Evolutionary conservation across 2,113 vertebrate species (phyloP), one percentile per base, ranked within the genome.

Genomic region (Pedionomus torquatus): DNA sequence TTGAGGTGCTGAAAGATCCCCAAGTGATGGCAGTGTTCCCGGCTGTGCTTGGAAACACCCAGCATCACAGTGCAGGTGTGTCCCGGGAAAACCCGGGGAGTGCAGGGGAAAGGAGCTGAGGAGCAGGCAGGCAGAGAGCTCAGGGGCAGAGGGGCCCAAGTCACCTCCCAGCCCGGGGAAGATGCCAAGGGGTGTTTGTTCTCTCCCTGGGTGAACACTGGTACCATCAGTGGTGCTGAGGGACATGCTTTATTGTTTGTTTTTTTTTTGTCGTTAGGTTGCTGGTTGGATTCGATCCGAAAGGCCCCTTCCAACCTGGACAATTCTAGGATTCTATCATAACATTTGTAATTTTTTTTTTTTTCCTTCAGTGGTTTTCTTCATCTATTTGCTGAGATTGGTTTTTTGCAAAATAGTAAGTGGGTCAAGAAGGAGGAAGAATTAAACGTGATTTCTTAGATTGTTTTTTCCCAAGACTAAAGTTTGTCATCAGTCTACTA

Each of bases 161-260:
- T 25, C 8, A 5, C 3, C 3, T 30, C 9, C 33, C 16, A 52
- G 39, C 4, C 2, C 4, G 19, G 15, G 61, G 41, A 61, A 23
- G 31, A 57, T 0, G 2, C 0, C 6, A 65, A 69, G 20, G 21
- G 31, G 9, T 7, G 0, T 11, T 33, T 72, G 70, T 66, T 52
- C 23, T 61, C 11, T 35, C 17, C 20, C 3, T 48, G 33, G 5
- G 8, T 43, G 17, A 77, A 25, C 0, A 0, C 26, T 84, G 44
- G 18, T 57, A 39, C 16, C 8, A 46, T 20, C 46, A 17, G 46
- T 46, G 46, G 18, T 46, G 46, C 46, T 46, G 46, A 46, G 46
- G 46, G 46, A 46, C 46, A 20, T 9, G 46, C 18, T 17, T 46
- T 46, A 46, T 46, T 46, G 46, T 18, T 46, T 7, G 46, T 17